A percentile compares a stretch with the other conserved stretches of the same genome.
Evolutionary conservation across 2,797 vertebrate genomes (phyloP).

Genomic region (Lithobates sylvaticus): DNA sequence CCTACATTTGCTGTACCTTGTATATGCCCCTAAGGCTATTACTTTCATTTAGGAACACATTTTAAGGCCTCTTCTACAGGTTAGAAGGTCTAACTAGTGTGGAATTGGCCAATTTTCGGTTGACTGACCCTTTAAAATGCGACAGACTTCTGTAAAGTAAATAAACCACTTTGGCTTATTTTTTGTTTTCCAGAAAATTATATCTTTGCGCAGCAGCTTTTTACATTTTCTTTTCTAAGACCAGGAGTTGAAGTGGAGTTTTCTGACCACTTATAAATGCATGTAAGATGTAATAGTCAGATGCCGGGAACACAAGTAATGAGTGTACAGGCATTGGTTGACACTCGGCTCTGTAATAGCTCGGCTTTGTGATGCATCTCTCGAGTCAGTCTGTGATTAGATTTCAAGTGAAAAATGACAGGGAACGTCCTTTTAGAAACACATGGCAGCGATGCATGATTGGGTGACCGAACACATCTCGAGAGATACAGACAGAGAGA

Average conservation of each 20-base stretch:
- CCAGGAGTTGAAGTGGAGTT: neutral
- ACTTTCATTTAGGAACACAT: no score
- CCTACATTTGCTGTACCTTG: no score
- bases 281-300: neutral
- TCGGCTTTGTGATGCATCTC: conserved; percentile 30
- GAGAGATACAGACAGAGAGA: conserved; percentile 22
- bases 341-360: conserved; percentile 39
- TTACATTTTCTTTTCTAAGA: neutral
- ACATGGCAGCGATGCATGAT: conserved; percentile 21
- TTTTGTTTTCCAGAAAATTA: conserved; percentile 31
- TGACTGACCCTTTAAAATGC: neutral
- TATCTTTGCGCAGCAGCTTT: neutral
- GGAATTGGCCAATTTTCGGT: neutral
- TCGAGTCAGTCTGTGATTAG: conserved; percentile 36
- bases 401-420: conserved; percentile 52
- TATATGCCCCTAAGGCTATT: no score
- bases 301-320: conserved; percentile 29
- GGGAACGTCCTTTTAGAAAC: conserved; percentile 40
- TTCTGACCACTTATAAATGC: conserved; percentile 12
- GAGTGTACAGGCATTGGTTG: conserved; percentile 12
- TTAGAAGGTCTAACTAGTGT: no score
- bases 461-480: conserved; percentile 43
- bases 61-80: no score
- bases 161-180: neutral
- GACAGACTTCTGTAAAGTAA: neutral